Base-by-base conservation (phyloP, 1,140 invertebrate genomes). In the Agrypnia vestita region DNA sequence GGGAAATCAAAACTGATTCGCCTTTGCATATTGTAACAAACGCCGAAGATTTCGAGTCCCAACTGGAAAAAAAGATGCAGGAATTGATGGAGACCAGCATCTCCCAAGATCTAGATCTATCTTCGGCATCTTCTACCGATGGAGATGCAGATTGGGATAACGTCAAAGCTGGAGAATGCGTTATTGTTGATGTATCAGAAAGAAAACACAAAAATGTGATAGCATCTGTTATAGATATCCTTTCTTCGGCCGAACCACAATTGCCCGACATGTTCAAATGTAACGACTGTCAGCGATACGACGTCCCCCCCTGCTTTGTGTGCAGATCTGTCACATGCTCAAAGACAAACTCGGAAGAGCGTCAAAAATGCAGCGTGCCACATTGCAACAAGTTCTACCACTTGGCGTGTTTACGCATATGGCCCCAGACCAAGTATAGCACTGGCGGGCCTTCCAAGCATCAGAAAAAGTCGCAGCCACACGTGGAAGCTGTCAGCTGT, bases 381-480 rank as follows among this genome's bases (percentile, higher is more conserved):
- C 89, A 92, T 56, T 96, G 95, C 85, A 90, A 92, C 15, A 92
- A 92, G 82, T 93, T 92, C 85, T 96, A 94, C 84, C 95, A 96
- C 87, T 84, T 91, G 17, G 91, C 94, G 61, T 98, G 97, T 85
- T 89, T 94, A 55, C 92, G 93, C 79, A 86, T 91, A 81, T 97
- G 95, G 93, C 94, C 94, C n/a, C 96, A 97, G 85, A 92, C 93
- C 0, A 95, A 92, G 89, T 94, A 91, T 80, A 90, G 83, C 88
- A 84, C 86, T 3, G 86, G 93, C 79, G 92, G 93, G 84, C 84
- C 88, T 44, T 86, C 88, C 1, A 90, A 87, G 53, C 87, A 85
- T 73, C 88, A 89, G 64, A 89, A 90, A 84, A 89, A 85, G 69
- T 84, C 73, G 15, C 84, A 88, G 87, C 81, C 88, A 79, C 84